phyloP scores from a whole-genome alignment of 2,888 invertebrate genomes.

The Bembecia ichneumoniformis region DNA sequence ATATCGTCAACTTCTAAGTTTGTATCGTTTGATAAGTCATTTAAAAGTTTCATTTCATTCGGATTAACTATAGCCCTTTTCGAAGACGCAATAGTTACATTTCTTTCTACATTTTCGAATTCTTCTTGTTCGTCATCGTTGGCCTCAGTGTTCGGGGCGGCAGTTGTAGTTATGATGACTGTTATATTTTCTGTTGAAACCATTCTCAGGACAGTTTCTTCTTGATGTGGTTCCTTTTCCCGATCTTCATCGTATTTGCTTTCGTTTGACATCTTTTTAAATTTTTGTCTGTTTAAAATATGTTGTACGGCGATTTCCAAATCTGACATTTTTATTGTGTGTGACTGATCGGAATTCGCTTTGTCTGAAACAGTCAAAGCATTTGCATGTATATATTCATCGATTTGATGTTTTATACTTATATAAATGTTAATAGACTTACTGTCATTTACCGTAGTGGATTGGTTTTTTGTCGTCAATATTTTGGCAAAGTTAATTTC shows the following conservation, averaged over 20 bases:
- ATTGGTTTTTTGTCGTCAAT: neutral
- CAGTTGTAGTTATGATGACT: neutral
- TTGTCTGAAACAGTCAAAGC: no score
- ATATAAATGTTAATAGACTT: neutral
- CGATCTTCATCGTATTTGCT: neutral
- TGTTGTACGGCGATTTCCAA: neutral
- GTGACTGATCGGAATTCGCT: no score
- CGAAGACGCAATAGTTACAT: no score
- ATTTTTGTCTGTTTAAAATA: neutral
- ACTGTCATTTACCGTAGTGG: neutral
- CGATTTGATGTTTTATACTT: neutral
- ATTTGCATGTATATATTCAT: no score
- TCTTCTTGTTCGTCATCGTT: no score
- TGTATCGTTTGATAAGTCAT: neutral
- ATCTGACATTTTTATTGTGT: neutral
- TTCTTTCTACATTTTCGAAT: no score
- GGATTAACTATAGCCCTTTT: no score
- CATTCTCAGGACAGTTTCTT: neutral
- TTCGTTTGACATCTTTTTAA: neutral
- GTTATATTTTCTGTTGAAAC: neutral
- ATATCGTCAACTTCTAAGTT: slow-evolving; percentile 19
- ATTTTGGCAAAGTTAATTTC: neutral
- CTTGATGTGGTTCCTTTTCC: neutral
- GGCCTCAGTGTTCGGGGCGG: neutral
- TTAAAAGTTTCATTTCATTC: neutral